Base-by-base conservation (phyloP, 2,113 vertebrate species). In the Chaetops frenatus region DNA sequence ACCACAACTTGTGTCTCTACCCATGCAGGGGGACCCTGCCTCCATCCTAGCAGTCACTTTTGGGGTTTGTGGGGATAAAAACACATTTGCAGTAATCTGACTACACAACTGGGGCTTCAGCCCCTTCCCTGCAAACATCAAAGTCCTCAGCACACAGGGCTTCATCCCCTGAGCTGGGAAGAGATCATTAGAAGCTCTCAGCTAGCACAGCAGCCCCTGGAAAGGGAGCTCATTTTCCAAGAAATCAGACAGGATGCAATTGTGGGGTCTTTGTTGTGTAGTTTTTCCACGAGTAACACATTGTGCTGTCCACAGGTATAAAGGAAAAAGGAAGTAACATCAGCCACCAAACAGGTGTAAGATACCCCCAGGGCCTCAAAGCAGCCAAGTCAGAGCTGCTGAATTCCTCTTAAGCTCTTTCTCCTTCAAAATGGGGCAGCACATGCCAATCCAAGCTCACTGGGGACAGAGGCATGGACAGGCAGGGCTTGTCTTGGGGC, bases 371-470 rank as follows among this genome's bases (percentile, higher is more conserved):
- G 21, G 29, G 33, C 36, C 35, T 60, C 27, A 58, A 81, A 58
- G 47, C 11, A 80, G 20, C 58, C 2, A 16, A 67, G 33, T 9
- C 48, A 60, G 82, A 72, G 70, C n/a, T 87, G 50, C 7, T 65
- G 15, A 47, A 23, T 44, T 66, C 72, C 51, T 81, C 47, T 42
- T 16, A 4, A 50, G 54, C 21, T 62, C 15, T 29, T 86, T 17
- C 45, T 45, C 35, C 67, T 77, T 70, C 81, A n/a, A n/a, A 71
- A 18, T 6, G 9, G 40, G 78, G n/a, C 44, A 81, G 90, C 1
- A 1, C 28, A 25, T 10, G 14, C 5, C 25, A 45, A 13, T 9
- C 50, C 69, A 51, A n/a, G 33, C 6, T 11, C 9, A 0, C 22
- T 35, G 84, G 70, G 79, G 53, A 64, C 65, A 85, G 19, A 66